These are phyloP conservation scores for Molanna angustata DNA, from an alignment of 2,888 invertebrate species.

Conservation along the genomic window DNA sequence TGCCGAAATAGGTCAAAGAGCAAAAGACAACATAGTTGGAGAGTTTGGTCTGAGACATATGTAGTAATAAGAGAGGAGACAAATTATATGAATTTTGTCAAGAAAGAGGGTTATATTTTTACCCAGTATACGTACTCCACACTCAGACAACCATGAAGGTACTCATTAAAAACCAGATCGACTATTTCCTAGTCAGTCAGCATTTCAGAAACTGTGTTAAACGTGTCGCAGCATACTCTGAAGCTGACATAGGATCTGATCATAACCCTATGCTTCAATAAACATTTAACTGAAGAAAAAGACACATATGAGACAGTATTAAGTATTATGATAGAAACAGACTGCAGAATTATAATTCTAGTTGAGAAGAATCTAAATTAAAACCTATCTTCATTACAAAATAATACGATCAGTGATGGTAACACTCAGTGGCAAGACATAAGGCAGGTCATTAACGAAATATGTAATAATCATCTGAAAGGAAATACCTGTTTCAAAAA, in stretches of 20 bases:
- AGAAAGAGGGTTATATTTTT: not conserved
- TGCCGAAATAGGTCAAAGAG: not conserved
- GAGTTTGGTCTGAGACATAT: not conserved
- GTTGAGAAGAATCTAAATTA: not conserved
- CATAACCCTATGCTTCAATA: conserved; percentile 2
- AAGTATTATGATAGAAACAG: not conserved
- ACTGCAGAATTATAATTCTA: not conserved
- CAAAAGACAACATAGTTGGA: not conserved
- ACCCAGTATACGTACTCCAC: not conserved
- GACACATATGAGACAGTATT: not conserved
- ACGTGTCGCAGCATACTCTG: not conserved
- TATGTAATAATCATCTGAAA: not conserved
- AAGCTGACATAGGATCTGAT: not conserved
- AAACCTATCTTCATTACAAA: not conserved
- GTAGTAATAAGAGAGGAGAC: not conserved
- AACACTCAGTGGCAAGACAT: not conserved
- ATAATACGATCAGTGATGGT: not conserved
- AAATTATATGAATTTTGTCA: not conserved
- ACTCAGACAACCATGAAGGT: not conserved
- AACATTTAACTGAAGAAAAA: not conserved
- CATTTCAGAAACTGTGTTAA: not conserved
- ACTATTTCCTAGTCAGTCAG: not conserved
- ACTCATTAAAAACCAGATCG: not conserved
- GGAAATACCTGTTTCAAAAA: not conserved
- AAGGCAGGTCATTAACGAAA: not conserved